Conservation (phyloP, 2,113 vertebrate genomes). For the Trematomus loennbergii region DNA sequence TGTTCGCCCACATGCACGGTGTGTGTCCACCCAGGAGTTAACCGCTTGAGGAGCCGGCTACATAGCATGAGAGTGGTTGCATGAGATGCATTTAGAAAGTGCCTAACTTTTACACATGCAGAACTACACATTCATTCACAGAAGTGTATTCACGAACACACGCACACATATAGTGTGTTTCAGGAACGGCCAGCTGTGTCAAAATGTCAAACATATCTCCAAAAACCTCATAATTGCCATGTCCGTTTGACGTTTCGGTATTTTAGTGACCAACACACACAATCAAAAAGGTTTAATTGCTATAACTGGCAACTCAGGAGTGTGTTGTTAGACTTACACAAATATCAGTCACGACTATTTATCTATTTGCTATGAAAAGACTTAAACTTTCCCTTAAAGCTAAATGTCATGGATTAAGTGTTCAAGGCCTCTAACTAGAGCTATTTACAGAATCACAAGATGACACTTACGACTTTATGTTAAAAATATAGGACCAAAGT, state of each 20-base stretch:
- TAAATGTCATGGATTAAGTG: conserved; percentile 48
- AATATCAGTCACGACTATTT: conserved; percentile 63
- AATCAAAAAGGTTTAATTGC: conserved; percentile 75
- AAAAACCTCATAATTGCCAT: conserved; percentile 76
- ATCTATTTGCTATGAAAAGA: conserved; percentile 70
- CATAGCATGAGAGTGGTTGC: conserved; percentile 72
- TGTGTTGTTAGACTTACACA: conserved; percentile 66
- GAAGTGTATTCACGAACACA: conserved; percentile 44
- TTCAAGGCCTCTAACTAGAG: conserved; percentile 50
- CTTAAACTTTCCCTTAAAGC: conserved; percentile 33
- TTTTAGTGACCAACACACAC: conserved; percentile 74
- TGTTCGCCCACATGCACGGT: conserved; percentile 77
- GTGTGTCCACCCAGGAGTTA: conserved; percentile 73
- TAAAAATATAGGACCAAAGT: conserved; percentile 50
- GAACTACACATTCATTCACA: conserved; percentile 44
- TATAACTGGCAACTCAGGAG: conserved; percentile 67
- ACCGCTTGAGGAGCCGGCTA: conserved; percentile 57
- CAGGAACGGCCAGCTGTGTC: conserved; percentile 63
- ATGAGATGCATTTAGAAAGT: conserved; percentile 77
- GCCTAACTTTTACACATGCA: conserved; percentile 41
- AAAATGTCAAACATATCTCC: conserved; percentile 78
- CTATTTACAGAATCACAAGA: conserved; percentile 61
- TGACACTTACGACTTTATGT: conserved; percentile 31
- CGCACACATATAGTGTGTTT: conserved; percentile 48
- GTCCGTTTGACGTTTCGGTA: conserved; percentile 68